Evolutionary conservation across 2,888 invertebrate species (phyloP).

Genomic region (Ichneumon xanthorius): DNA sequence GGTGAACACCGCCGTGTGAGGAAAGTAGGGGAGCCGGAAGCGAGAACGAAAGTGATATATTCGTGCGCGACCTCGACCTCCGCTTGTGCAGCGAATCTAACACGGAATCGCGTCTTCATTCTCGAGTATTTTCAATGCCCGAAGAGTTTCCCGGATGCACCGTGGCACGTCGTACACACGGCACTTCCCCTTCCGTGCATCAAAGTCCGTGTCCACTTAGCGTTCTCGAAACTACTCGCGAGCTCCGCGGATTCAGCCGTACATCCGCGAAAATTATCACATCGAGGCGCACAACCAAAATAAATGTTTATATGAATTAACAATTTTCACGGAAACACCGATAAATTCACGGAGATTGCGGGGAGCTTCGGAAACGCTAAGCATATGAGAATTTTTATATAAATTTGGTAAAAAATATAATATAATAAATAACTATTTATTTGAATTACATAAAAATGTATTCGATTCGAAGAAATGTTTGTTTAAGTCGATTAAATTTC

Average conservation of each 20-base stretch:
- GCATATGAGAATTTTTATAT: background rate
- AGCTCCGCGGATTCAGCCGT: background rate
- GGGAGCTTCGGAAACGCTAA: background rate
- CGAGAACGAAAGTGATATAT: conserved; percentile 79
- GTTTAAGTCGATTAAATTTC: too few relatives aligned
- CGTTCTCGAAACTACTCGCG: background rate
- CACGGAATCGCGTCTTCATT: conserved; percentile 26
- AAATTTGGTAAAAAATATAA: too few relatives aligned
- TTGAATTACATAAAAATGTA: too few relatives aligned
- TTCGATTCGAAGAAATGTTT: too few relatives aligned
- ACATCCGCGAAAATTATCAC: background rate
- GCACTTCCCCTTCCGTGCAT: background rate
- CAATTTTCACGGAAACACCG: background rate
- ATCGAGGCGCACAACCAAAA: background rate
- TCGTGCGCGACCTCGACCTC: conserved; percentile 64
- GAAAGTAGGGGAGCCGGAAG: conserved; percentile 78
- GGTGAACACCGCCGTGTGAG: conserved; percentile 33
- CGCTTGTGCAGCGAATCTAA: conserved; percentile 41
- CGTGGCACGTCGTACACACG: background rate
- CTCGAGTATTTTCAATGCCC: conserved; percentile 16
- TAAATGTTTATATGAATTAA: background rate
- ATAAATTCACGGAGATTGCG: background rate
- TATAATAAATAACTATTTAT: too few relatives aligned
- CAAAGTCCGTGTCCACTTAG: background rate
- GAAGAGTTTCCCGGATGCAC: conserved; percentile 5